Conservation (phyloP, 2,888 invertebrate genomes). For the Autographa gamma region DNA sequence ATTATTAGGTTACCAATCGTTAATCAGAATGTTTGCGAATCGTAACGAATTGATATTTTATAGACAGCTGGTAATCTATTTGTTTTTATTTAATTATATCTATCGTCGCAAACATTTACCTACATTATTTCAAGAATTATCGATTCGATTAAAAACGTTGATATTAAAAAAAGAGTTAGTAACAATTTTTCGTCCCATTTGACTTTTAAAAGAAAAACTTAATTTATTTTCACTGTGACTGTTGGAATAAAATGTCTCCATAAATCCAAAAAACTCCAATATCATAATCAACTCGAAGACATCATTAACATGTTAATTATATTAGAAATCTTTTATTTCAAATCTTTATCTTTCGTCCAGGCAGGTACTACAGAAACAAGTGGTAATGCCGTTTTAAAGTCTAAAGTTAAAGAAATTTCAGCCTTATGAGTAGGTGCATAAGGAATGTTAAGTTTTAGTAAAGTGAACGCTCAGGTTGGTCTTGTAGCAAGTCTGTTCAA, state of each 20-base stretch:
- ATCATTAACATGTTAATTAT: constrained; percentile 64
- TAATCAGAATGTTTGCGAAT: constrained; percentile 44
- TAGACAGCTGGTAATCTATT: constrained; percentile 50
- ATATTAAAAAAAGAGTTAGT: neutral
- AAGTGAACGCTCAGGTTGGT: constrained; percentile 63
- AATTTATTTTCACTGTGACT: neutral
- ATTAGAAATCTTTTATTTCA: constrained; percentile 68
- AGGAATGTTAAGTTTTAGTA: constrained; percentile 49
- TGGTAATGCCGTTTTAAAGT: constrained; percentile 10
- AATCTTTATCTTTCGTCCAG: constrained; percentile 72
- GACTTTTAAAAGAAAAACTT: neutral
- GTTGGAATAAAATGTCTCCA: constrained; percentile 1
- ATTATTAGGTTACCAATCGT: constrained; percentile 37
- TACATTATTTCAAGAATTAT: constrained; percentile 16
- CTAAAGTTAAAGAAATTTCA: constrained; percentile 51
- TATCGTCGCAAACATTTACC: constrained; percentile 35
- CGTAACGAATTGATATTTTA: constrained; percentile 42
- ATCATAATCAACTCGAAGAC: constrained; percentile 29
- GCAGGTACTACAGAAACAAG: constrained; percentile 66
- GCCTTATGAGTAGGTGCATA: constrained; percentile 58
- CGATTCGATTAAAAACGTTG: constrained; percentile 8
- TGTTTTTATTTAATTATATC: constrained; percentile 44
- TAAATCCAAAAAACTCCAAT: constrained; percentile 12
- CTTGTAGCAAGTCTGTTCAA: constrained; percentile 80
- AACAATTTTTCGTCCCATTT: neutral